These are phyloP conservation scores for Aldabrachelys gigantea DNA, from an alignment of 2,113 vertebrate genomes.

Conservation along the genomic window DNA sequence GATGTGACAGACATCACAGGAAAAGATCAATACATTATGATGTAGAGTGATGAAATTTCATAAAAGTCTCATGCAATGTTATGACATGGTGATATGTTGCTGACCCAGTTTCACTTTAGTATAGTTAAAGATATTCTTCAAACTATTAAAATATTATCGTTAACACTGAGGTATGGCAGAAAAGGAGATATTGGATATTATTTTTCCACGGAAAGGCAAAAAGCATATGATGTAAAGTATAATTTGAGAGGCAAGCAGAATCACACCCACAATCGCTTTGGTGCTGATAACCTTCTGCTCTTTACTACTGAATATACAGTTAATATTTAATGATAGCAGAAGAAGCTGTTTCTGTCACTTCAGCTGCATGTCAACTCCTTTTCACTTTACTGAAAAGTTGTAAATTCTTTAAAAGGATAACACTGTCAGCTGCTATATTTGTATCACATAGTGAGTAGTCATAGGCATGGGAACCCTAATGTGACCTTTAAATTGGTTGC, in stretches of 20 bases:
- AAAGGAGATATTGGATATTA: neutral
- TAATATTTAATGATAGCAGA: conserved; percentile 13
- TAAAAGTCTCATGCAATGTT: neutral
- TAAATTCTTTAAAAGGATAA: neutral
- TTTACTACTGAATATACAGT: neutral
- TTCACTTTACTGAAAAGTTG: neutral
- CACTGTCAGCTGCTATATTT: neutral
- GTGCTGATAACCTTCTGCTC: conserved; percentile 21
- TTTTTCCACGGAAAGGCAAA: neutral
- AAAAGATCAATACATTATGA: neutral
- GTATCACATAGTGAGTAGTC: neutral
- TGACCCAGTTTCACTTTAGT: neutral
- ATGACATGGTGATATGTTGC: neutral
- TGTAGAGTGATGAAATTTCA: neutral
- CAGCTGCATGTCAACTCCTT: conserved; percentile 3
- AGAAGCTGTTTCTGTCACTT: conserved; percentile 58
- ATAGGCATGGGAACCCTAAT: neutral
- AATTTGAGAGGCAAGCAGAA: neutral
- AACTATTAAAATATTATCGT: neutral
- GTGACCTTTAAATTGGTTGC: neutral
- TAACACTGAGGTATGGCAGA: neutral
- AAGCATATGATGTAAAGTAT: neutral
- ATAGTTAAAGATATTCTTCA: neutral
- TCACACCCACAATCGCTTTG: neutral
- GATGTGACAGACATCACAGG: neutral